Percentiles rank a stretch among this genome's conserved stretches.
phyloP scores from a whole-genome alignment of 1,140 invertebrate genomes.

The Bradynema listronoti region DNA sequence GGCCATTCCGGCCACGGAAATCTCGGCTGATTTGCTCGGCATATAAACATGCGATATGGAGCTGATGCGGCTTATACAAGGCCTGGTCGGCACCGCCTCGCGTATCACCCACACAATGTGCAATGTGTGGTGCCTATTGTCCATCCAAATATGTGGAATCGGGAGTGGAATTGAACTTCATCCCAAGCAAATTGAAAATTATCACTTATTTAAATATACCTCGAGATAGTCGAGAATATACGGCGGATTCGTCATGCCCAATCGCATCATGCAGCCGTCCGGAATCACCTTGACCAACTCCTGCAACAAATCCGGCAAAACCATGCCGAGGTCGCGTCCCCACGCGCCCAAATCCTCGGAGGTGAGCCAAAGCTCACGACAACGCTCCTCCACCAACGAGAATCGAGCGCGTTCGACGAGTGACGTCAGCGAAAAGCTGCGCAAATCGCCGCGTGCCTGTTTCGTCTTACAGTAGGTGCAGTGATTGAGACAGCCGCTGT shows the following conservation, averaged over 20 bases:
- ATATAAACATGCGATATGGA: no score
- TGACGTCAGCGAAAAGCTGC: conserved; percentile 74
- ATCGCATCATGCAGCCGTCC: conserved; percentile 68
- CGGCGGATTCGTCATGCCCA: conserved; percentile 73
- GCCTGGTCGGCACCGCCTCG: no score
- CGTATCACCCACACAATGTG: no score
- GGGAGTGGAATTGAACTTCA: no score
- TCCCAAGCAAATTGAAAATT: background rate
- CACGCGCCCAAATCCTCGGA: conserved; percentile 96
- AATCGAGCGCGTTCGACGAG: conserved; percentile 65
- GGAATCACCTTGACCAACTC: conserved; percentile 82
- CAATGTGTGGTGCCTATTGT: no score
- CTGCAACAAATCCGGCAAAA: conserved; percentile 77
- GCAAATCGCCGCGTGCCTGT: conserved; percentile 78
- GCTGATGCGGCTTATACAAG: no score
- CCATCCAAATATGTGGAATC: no score
- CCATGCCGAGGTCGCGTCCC: conserved; percentile 77
- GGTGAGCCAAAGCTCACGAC: conserved; percentile 94
- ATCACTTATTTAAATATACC: conserved; percentile 58
- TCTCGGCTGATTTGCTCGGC: no score
- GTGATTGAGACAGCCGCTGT: conserved; percentile 92
- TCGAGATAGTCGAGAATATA: conserved; percentile 90
- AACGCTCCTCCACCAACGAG: conserved; percentile 77
- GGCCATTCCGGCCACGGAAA: no score
- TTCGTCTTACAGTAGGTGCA: conserved; percentile 68